Evolutionary conservation across 1,140 invertebrate species (phyloP).

Genomic region (Scylla paramamosain): DNA sequence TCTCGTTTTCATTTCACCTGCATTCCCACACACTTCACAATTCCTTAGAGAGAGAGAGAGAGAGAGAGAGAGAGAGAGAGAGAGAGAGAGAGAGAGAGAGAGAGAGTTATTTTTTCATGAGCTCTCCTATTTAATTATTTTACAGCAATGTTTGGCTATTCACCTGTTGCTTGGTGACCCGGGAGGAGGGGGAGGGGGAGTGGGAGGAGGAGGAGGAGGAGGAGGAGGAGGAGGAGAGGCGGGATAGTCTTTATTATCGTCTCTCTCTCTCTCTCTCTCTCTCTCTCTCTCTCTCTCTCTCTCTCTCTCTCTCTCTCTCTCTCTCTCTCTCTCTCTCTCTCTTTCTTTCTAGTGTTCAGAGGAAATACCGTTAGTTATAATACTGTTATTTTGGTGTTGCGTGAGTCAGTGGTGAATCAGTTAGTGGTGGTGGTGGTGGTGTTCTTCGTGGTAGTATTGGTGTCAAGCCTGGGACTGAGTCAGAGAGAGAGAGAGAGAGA

Average conservation of each 20-base stretch:
- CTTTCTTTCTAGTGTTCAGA: no score
- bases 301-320: constrained; percentile 28
- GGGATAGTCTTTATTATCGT: no score
- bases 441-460: not conserved
- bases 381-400: not conserved
- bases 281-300: constrained; percentile 42
- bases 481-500: not conserved
- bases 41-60: not conserved
- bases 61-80: constrained; percentile 36
- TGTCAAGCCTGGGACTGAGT: not conserved
- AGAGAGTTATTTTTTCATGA: not conserved
- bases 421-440: not conserved
- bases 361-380: no score
- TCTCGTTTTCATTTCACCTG: not conserved
- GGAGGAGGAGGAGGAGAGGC: not conserved
- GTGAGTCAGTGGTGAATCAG: not conserved
- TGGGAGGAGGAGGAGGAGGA: not conserved
- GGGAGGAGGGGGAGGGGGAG: not conserved
- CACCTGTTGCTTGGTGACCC: not conserved
- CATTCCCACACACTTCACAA: not conserved
- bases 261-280: constrained; percentile 31
- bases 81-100: constrained; percentile 50
- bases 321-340: not conserved
- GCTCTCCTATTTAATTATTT: not conserved
- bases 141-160: not conserved